Conservation (phyloP, 2,113 vertebrate species). For the Recurvirostra avosetta region DNA sequence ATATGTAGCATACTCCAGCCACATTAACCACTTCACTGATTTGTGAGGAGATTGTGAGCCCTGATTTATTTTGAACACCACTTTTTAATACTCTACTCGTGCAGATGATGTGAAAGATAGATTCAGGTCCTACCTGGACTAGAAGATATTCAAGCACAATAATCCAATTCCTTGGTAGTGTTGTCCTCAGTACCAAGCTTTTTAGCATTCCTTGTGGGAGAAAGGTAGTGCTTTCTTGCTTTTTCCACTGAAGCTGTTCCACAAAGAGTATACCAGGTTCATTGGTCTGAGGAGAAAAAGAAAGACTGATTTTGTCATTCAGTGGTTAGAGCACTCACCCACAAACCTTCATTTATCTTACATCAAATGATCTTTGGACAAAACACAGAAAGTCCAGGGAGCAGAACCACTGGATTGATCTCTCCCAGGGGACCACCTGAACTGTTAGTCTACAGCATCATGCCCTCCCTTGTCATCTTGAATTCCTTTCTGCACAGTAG, state of each 20-base stretch:
- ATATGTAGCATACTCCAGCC: fast-evolving
- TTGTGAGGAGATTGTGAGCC: background rate
- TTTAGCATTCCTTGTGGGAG: background rate
- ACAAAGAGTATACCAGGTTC: background rate
- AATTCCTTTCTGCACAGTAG: background rate
- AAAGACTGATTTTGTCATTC: background rate
- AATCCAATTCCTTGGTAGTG: background rate
- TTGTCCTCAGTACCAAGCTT: background rate
- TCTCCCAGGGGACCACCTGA: background rate
- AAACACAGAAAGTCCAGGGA: background rate
- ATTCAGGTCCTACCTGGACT: background rate
- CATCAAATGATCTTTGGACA: background rate
- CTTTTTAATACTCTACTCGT: background rate
- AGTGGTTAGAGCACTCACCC: background rate
- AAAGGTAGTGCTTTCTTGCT: background rate
- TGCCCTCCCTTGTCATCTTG: background rate
- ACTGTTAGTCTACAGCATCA: background rate
- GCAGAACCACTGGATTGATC: background rate
- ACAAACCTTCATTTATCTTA: background rate
- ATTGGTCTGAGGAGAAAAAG: background rate
- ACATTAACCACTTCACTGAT: background rate
- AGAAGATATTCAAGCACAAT: background rate
- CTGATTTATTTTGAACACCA: background rate
- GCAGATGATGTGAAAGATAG: background rate
- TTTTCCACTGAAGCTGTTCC: background rate